Evolutionary conservation across 2,113 vertebrate species (phyloP).

Genomic region (Festucalex cinctus): DNA sequence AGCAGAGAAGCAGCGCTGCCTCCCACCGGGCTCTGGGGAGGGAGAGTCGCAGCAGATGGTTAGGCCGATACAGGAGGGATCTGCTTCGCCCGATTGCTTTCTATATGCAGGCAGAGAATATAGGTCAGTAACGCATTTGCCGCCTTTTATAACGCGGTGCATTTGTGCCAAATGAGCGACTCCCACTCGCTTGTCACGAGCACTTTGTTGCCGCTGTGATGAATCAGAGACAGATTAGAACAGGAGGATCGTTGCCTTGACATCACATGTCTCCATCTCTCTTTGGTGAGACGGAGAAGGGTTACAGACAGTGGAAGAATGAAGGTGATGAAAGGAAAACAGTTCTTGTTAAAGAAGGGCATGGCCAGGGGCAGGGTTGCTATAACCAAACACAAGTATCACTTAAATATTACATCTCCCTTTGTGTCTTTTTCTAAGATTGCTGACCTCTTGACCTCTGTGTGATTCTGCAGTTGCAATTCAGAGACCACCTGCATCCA

Average conservation of each 20-base stretch:
- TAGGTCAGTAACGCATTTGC: slow-evolving; percentile 66
- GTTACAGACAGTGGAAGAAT: neutral
- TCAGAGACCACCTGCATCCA: no score
- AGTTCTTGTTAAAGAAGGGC: no score
- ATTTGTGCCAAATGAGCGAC: slow-evolving; percentile 47
- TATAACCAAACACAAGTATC: no score
- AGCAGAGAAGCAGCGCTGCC: slow-evolving; percentile 31
- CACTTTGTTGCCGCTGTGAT: slow-evolving; percentile 55
- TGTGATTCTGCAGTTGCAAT: no score
- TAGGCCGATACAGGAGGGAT: slow-evolving; percentile 51
- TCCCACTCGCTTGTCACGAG: slow-evolving; percentile 45
- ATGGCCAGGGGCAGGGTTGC: no score
- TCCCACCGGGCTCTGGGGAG: slow-evolving; percentile 47
- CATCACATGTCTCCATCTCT: neutral
- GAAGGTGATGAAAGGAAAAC: no score
- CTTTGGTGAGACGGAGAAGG: neutral
- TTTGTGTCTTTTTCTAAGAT: no score
- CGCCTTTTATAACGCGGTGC: slow-evolving; percentile 48
- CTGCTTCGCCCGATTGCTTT: slow-evolving; percentile 51
- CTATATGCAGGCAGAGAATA: slow-evolving; percentile 54
- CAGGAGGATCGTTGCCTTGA: neutral
- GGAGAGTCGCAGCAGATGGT: slow-evolving; percentile 54
- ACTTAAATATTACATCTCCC: no score
- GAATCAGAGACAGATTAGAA: slow-evolving; percentile 28
- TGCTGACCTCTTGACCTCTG: no score